phyloP scores from a whole-genome alignment of 2,888 invertebrate genomes.

The Podotricha telesiphe region DNA sequence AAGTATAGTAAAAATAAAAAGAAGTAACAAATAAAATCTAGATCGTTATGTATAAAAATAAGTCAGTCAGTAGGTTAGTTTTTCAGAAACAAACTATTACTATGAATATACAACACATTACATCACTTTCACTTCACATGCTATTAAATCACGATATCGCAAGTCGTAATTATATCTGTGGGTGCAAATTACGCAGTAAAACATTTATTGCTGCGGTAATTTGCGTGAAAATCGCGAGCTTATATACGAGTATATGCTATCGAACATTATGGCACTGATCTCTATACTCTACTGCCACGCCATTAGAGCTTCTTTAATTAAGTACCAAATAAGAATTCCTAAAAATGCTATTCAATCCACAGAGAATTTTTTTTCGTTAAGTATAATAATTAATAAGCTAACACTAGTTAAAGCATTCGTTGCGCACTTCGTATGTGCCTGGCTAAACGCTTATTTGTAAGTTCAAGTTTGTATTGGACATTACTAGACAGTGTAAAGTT shows the following conservation, averaged over 20 bases:
- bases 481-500: no score
- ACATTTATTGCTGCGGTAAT: slow-evolving; percentile 27
- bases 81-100: background rate
- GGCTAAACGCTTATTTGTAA: no score
- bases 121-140: slow-evolving; percentile 40
- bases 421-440: no score
- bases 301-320: background rate
- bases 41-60: no score
- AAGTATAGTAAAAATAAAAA: no score
- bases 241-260: background rate
- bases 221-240: slow-evolving; percentile 21
- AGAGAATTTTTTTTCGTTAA: no score
- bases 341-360: background rate
- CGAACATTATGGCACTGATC: background rate
- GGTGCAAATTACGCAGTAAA: slow-evolving; percentile 36
- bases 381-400: no score
- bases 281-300: background rate
- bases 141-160: slow-evolving; percentile 36
- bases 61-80: background rate
- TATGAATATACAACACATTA: slow-evolving; percentile 25
- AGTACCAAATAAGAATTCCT: background rate
- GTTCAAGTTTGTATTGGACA: no score
- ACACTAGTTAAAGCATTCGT: background rate
- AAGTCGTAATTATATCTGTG: slow-evolving; percentile 33
- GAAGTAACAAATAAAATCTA: no score